Evolutionary conservation across 2,113 vertebrate genomes (phyloP), one percentile per base, ranked within the genome.

Genomic region (Alaudala cheleensis): DNA sequence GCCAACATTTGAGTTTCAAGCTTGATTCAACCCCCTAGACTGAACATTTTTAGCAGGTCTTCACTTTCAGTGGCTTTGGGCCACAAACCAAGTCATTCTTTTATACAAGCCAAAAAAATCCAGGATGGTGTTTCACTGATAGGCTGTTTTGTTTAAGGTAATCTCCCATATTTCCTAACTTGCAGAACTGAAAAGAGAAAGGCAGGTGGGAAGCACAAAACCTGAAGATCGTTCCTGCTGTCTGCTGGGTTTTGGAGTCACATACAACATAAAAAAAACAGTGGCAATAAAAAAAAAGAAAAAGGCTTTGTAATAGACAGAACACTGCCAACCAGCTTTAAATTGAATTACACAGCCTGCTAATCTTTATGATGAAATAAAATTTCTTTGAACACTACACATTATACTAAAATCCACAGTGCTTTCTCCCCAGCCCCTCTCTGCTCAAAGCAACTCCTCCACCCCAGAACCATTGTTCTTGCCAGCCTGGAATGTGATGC

Each of bases 261-360:
- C 73, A 64, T 40, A 83, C 18, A 50, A 91, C 64, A 47, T 37
- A 28, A 65, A 72, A 69, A 69, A 70, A 12, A 9, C 22, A 87
- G 81, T 39, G 45, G 85, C 10, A 31, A 97, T 94, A 92, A 77
- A 95, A 88, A 90, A 69, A 92, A 95, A 56, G 16, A 60, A 93
- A 95, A 94, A 62, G 37, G 58, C 92, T 97, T 87, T 96, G 74
- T 96, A 97, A 97, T 78, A 97, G 92, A 94, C 94, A 97, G 94
- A 96, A 96, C 96, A 97, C 56, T 95, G 92, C 96, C 90, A 37
- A 96, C 86, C 94, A 98, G 97, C 97, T 97, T 97, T 97, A 98
- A 98, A 98, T 98, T 98, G 97, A 98, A 98, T 98, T 98, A 98
- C 98, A 98, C 97, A 98, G 97, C 95, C 97, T 98, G 97, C 97